Conservation (phyloP, 2,888 invertebrate genomes). For the Melieria omissa region DNA sequence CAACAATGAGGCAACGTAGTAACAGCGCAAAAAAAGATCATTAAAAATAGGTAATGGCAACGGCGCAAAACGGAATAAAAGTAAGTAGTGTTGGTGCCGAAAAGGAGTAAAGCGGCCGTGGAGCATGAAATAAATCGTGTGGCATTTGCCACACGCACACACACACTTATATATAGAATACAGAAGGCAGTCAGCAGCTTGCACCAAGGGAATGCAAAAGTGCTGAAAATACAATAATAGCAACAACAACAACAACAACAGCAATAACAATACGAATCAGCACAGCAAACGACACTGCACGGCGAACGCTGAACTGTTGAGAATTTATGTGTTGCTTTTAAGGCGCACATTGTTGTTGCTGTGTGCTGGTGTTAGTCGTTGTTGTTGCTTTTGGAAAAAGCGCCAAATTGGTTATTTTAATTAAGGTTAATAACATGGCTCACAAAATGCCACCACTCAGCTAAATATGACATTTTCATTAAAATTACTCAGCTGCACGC, state of each 20-base stretch:
- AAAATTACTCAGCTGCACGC: too few species aligned
- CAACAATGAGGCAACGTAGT: neutral
- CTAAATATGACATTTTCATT: too few species aligned
- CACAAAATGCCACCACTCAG: neutral
- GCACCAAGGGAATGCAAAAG: neutral
- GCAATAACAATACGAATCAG: too few species aligned
- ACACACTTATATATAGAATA: neutral
- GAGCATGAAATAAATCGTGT: neutral
- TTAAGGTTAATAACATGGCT: constrained; percentile 1
- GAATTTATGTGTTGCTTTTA: constrained; percentile 9
- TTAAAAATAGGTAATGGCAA: neutral
- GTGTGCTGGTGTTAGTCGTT: too few species aligned
- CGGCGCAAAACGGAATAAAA: neutral
- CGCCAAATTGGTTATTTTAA: constrained; percentile 16
- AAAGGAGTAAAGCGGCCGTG: neutral
- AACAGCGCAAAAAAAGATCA: neutral
- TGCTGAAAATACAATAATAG: neutral
- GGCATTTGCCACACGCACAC: neutral
- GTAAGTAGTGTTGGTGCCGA: neutral
- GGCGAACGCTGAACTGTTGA: neutral
- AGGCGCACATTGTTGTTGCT: neutral
- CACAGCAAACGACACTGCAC: too few species aligned
- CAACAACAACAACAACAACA: neutral
- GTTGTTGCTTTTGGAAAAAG: too few species aligned
- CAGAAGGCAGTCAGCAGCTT: neutral